A percentile compares a stretch with the other conserved stretches of the same genome.
Evolutionary conservation across 2,113 vertebrate species (phyloP).

Genomic region (Coturnix japonica): DNA sequence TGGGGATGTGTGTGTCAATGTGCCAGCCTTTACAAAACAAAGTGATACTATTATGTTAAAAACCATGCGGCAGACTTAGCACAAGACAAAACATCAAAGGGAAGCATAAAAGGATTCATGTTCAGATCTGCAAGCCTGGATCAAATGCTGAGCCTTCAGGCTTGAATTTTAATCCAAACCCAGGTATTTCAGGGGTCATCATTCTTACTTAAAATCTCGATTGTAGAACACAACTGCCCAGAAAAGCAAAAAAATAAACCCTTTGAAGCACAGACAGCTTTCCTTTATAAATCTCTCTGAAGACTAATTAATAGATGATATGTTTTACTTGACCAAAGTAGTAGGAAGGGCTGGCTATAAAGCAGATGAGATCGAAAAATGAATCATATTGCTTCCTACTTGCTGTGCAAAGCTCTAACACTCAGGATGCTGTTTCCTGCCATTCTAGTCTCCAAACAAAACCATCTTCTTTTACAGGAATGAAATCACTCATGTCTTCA

Average conservation of each 20-base stretch:
- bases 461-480: not conserved
- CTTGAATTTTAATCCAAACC: slow-evolving; percentile 37
- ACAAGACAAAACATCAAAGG: slow-evolving; percentile 70
- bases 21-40: slow-evolving; percentile 27
- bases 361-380: slow-evolving; percentile 6
- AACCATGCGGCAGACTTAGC: slow-evolving; percentile 48
- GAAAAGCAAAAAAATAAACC: not conserved
- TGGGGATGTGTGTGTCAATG: not conserved
- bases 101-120: slow-evolving; percentile 53
- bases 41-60: slow-evolving; percentile 23
- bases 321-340: slow-evolving; percentile 1
- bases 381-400: not conserved
- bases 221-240: slow-evolving; percentile 5
- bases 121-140: slow-evolving; percentile 16
- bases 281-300: slow-evolving; percentile 23
- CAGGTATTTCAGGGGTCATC: slow-evolving; percentile 35
- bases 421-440: not conserved
- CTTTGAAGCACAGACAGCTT: slow-evolving; percentile 30
- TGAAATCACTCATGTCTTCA: not conserved
- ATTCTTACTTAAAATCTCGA: not conserved
- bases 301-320: slow-evolving; percentile 5
- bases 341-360: not conserved
- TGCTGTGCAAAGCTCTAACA: not conserved
- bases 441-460: not conserved
- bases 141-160: slow-evolving; percentile 25